A percentile compares a stretch with the other conserved stretches of the same genome.
Evolutionary conservation across 2,113 vertebrate genomes (phyloP).

Genomic region (Holacanthus passer): DNA sequence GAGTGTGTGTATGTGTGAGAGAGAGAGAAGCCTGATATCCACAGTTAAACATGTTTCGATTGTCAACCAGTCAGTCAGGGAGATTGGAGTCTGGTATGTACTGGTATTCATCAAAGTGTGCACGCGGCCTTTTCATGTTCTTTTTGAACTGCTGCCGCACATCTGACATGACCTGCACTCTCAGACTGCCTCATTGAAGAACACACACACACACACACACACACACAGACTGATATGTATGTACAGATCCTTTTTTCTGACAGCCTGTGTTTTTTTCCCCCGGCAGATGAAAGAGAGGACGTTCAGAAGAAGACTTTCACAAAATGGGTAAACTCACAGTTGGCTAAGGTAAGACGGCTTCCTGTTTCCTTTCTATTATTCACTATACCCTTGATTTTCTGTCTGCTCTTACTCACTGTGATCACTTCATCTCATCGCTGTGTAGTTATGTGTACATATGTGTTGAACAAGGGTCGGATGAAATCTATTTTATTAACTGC

Average conservation of each 20-base stretch:
- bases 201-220: not conserved
- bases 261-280: slow-evolving; percentile 33
- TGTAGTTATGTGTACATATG: too few species aligned
- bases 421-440: too few species aligned
- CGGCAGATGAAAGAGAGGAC: slow-evolving; percentile 97
- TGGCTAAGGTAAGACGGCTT: slow-evolving; percentile 91
- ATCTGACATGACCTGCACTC: not conserved
- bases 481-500: too few species aligned
- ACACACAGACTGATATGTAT: not conserved
- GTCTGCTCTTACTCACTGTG: not conserved
- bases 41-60: slow-evolving; percentile 1
- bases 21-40: not conserved
- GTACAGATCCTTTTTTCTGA: slow-evolving; percentile 9
- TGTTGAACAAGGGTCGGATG: too few species aligned
- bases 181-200: not conserved
- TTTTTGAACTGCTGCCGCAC: not conserved
- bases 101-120: not conserved
- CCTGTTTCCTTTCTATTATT: not conserved
- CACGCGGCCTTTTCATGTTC: not conserved
- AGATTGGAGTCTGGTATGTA: not conserved
- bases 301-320: slow-evolving; percentile 99
- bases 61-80: slow-evolving; percentile 11
- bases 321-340: slow-evolving; percentile 99
- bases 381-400: not conserved
- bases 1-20: not conserved